Evolutionary conservation across 2,888 invertebrate genomes (phyloP).

Genomic region (Nasonia oneida): DNA sequence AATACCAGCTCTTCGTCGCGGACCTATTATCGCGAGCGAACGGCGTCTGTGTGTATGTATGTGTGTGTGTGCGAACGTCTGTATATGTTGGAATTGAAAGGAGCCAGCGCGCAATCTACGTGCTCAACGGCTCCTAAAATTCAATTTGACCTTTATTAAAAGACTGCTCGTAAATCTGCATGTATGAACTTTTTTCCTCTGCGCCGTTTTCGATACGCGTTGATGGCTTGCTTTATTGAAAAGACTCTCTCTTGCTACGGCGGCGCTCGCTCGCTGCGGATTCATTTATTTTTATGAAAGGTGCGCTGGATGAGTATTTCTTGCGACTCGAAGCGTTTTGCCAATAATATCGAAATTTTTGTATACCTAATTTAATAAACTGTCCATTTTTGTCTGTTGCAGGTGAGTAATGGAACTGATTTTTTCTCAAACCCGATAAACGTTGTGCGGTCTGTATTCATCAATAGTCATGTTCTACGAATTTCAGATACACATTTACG

Average conservation of each 20-base stretch:
- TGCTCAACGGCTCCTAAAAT: conserved; percentile 51
- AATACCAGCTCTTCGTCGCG: not conserved
- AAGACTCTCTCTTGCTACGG: not conserved
- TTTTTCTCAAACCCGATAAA: not conserved
- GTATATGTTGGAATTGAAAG: conserved; percentile 38
- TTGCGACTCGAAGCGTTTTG: not conserved
- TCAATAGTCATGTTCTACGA: not conserved
- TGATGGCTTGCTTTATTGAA: conserved; percentile 33
- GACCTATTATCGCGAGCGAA: conserved; percentile 30
- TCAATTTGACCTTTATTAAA: conserved; percentile 56
- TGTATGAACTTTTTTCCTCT: conserved; percentile 1
- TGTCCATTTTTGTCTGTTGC: not conserved
- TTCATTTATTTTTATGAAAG: not conserved
- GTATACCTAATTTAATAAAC: too few species aligned
- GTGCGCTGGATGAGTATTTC: not conserved
- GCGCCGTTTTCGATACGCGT: not conserved
- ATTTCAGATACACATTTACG: too few species aligned
- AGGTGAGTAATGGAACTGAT: conserved; percentile 6
- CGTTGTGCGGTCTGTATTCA: not conserved
- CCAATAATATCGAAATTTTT: too few species aligned
- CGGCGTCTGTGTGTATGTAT: not conserved
- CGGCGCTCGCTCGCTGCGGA: not conserved
- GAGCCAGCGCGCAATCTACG: conserved; percentile 35
- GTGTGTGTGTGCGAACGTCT: not conserved
- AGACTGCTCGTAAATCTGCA: conserved; percentile 30